Conservation (phyloP, 2,797 vertebrate genomes). For the Schizothorax lantsangensis region DNA sequence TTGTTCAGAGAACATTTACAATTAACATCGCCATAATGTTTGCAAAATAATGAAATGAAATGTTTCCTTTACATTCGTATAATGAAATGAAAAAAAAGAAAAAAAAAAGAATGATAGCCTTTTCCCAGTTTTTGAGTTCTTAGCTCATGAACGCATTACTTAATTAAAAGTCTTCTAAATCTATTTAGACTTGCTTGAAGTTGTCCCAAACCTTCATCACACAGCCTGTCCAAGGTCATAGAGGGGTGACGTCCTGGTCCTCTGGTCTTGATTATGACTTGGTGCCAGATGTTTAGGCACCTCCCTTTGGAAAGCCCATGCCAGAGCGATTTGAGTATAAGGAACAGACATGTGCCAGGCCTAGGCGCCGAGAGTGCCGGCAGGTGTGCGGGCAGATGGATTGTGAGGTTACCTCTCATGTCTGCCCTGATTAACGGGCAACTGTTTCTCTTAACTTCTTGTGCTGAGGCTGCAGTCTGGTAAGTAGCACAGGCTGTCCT, state of each 20-base stretch:
- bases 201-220: background rate
- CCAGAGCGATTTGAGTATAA: slow-evolving; percentile 49
- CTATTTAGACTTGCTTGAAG: slow-evolving; percentile 5
- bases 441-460: slow-evolving; percentile 62
- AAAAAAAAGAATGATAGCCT: too few species aligned
- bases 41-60: background rate
- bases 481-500: slow-evolving; percentile 57
- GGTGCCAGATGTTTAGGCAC: slow-evolving; percentile 33
- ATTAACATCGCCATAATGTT: background rate
- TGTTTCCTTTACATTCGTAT: too few species aligned
- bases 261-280: slow-evolving; percentile 30
- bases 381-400: slow-evolving; percentile 66
- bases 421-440: slow-evolving; percentile 67
- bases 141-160: background rate
- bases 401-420: slow-evolving; percentile 58
- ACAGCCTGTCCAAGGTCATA: slow-evolving; percentile 27
- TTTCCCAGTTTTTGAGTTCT: too few species aligned
- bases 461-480: slow-evolving; percentile 62
- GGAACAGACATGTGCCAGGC: slow-evolving; percentile 34
- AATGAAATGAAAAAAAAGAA: too few species aligned
- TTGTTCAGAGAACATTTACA: too few species aligned
- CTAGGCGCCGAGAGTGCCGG: slow-evolving; percentile 26
- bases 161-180: background rate
- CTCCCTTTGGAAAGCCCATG: slow-evolving; percentile 44
- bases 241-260: background rate